phyloP scores from a whole-genome alignment of 2,113 vertebrate genomes.

The Pyxicephalus adspersus region DNA sequence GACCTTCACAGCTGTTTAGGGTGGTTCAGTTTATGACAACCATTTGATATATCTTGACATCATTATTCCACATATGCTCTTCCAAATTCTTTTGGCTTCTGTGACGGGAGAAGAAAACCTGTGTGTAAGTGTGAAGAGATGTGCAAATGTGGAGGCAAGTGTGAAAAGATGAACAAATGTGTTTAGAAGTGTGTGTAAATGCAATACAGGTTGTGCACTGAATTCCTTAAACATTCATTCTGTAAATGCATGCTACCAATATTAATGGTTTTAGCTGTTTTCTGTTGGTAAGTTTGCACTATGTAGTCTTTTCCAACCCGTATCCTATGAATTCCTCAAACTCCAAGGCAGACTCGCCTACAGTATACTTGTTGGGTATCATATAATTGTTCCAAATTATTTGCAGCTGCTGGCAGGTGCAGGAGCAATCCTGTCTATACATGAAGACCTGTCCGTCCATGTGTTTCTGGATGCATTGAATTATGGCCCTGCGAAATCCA shows the following conservation, averaged over 20 bases:
- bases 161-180: not conserved
- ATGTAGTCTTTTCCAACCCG: not conserved
- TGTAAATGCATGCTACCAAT: not conserved
- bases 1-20: not conserved
- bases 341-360: not conserved
- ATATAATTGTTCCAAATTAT: not conserved
- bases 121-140: constrained; percentile 17
- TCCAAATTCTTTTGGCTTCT: constrained; percentile 1
- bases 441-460: constrained; percentile 9
- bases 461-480: constrained; percentile 10
- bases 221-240: not conserved
- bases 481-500: not conserved
- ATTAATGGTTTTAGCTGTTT: constrained; percentile 1
- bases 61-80: not conserved
- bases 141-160: not conserved
- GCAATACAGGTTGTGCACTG: not conserved
- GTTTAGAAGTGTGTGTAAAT: not conserved
- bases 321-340: not conserved
- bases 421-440: constrained; percentile 2
- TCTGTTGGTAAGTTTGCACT: not conserved
- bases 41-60: not conserved
- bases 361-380: not conserved
- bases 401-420: constrained; percentile 26
- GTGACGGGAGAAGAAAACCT: not conserved
- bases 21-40: not conserved